Evolutionary conservation across 2,888 invertebrate species (phyloP).

Genomic region (Drosophila kuntzei): DNA sequence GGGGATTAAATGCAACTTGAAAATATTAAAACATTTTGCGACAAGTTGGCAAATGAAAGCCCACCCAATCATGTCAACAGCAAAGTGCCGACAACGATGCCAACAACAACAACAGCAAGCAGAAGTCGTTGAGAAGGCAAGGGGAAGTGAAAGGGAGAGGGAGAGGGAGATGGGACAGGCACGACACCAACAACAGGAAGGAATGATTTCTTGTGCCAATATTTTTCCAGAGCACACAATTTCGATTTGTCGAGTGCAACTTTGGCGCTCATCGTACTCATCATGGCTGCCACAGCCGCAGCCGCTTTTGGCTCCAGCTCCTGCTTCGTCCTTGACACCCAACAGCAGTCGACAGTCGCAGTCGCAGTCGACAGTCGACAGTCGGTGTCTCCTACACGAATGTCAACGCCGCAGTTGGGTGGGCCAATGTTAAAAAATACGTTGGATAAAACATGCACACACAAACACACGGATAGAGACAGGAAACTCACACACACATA

Average conservation of each 20-base stretch:
- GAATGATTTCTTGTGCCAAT: slow-evolving; percentile 85
- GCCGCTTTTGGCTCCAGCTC: slow-evolving; percentile 65
- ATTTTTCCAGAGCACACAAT: slow-evolving; percentile 85
- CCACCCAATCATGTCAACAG: slow-evolving; percentile 80
- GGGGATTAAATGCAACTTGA: slow-evolving; percentile 80
- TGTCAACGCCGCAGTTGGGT: slow-evolving; percentile 64
- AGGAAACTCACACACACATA: slow-evolving; percentile 21
- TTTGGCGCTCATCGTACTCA: slow-evolving; percentile 82
- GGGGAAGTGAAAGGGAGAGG: neutral
- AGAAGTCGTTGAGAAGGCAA: no score
- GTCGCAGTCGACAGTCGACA: slow-evolving; percentile 38
- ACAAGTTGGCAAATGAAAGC: slow-evolving; percentile 81
- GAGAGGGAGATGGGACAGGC: slow-evolving; percentile 28
- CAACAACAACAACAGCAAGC: slow-evolving; percentile 36
- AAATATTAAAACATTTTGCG: slow-evolving; percentile 82
- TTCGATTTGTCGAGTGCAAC: slow-evolving; percentile 85
- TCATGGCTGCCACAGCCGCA: slow-evolving; percentile 62
- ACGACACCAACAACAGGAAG: slow-evolving; percentile 83
- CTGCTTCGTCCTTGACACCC: slow-evolving; percentile 75
- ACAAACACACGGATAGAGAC: slow-evolving; percentile 31
- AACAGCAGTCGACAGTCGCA: slow-evolving; percentile 51
- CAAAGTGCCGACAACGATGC: slow-evolving; percentile 64
- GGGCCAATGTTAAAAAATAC: slow-evolving; percentile 69
- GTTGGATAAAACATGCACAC: slow-evolving; percentile 61
- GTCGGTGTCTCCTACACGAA: slow-evolving; percentile 63